Evolutionary conservation across 2,113 vertebrate species (phyloP), one percentile per base, ranked within the genome.

Genomic region (Mormyrus iriodes): DNA sequence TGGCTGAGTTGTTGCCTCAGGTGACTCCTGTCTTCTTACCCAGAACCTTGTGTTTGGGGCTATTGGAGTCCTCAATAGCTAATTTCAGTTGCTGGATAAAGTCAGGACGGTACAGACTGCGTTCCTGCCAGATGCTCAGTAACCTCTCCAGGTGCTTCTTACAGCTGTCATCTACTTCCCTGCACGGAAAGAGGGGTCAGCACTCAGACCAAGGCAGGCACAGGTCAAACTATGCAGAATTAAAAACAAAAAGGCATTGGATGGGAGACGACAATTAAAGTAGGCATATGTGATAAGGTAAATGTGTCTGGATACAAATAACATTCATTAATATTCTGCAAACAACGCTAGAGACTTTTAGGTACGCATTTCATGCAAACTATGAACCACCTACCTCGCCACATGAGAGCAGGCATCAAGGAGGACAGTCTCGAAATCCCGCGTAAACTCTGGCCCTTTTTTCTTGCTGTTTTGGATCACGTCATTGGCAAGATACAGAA

Each of bases 391-490:
- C 3, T 89, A 99, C 98, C 98, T 98, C 94, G 98, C 97, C 89
- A 99, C 98, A 0, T 99, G 98, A 89, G 98, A 98, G 92, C 98
- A 99, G 82, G 98, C 98, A 93, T 99, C 98, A 89, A 99, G 97
- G 0, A 99, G 97, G 88, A 99, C 98, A 8, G 97, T 94, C 91
- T 99, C 98, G 91, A 99, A 99, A 88, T 99, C 98, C 93, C 97
- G 96, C 2, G 98, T 96, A 91, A 99, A 99, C 91, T 99, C 98
- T 0, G 98, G 98, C 44, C 98, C 98, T 95, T 99, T 99, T 92
- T 98, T 98, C 93, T 99, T 99, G 93, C 98, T 99, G 96, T 99
- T 99, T 95, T 99, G 98, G 92, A 99, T 99, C 88, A 99, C 98
- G 92, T 99, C 98, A 0, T 99, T 99, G 19, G 98, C 98, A 90